Base-by-base conservation (phyloP, 2,113 vertebrate genomes). In the Hemichromis elongatus region DNA sequence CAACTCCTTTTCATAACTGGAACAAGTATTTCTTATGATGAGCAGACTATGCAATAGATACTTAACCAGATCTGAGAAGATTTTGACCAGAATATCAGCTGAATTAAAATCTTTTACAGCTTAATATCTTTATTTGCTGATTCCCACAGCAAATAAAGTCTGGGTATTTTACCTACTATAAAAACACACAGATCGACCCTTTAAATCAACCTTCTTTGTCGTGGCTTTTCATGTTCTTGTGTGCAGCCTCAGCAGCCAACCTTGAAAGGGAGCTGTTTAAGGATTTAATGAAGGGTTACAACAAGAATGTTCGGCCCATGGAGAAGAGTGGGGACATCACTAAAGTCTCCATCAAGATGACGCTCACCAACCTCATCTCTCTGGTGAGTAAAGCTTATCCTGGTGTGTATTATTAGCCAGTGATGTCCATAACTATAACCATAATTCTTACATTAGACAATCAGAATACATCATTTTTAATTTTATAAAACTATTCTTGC, bases 361-460 rank as follows among this genome's bases (percentile, higher is more conserved):
- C 97, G 0, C 97, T 99, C 84, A 99, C 98, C 91, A 99, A 99
- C 91, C 97, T 99, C 88, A 99, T 99, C 94, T 98, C 98, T 75
- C 90, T 99, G 97, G 98, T 99, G 93, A 92, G 92, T 61, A 13
- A 30, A 10, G n/a, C 19, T 26, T 21, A n/a, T 21, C 18, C 63
- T 21, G 13, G 12, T 73, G 83, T 6, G 7, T 90, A 28, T n/a
- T 2, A 80, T 33, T 94, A 96, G 90, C 56, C 40, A 45, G 40
- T 45, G 8, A 70, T 70, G 14, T 45, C 9, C 40, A 6, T 18
- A 1, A 70, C 66, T 40, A 42, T 45, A 26, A 70, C 40, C 13
- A 26, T 47, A 70, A 11, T 21, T 45, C 13, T 45, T 21, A 26
- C 7, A 9, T 45, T 26, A 70, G 63, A 70, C 37, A 45, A 70